Conservation (phyloP, 2,888 invertebrate genomes). For the Melieria crassipennis region DNA sequence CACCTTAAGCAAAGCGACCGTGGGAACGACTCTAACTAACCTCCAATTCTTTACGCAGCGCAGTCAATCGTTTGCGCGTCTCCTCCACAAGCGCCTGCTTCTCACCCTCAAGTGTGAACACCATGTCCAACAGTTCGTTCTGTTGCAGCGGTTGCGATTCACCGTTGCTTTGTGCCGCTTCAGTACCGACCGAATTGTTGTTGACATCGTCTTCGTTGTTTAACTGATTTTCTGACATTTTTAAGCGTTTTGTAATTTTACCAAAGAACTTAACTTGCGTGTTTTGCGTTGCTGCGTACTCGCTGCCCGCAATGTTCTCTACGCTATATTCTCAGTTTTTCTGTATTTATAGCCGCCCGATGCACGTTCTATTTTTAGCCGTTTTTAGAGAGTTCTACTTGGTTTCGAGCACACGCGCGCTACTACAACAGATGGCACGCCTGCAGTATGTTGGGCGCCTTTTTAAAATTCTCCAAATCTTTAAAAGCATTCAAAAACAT, state of each 20-base stretch:
- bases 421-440: no score
- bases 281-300: slow-evolving; percentile 1
- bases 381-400: no score
- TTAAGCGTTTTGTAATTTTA: slow-evolving; percentile 23
- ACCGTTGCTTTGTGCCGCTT: slow-evolving; percentile 17
- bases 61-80: slow-evolving; percentile 58
- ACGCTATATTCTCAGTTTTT: slow-evolving; percentile 29
- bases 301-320: slow-evolving; percentile 18
- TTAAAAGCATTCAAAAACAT: no score
- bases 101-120: slow-evolving; percentile 64
- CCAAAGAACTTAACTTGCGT: slow-evolving; percentile 10
- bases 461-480: no score
- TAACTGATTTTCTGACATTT: slow-evolving; percentile 53
- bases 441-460: no score
- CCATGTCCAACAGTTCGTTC: slow-evolving; percentile 62
- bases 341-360: slow-evolving; percentile 40
- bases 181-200: slow-evolving; percentile 41
- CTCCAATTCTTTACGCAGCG: slow-evolving; percentile 62
- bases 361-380: slow-evolving; percentile 46
- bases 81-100: slow-evolving; percentile 63
- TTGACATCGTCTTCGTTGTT: slow-evolving; percentile 52
- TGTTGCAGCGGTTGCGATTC: slow-evolving; percentile 28
- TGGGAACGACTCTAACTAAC: slow-evolving; percentile 48
- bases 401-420: no score
- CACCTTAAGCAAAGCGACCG: neutral